Base-by-base conservation (phyloP, 2,888 invertebrate species). In the Syrphus vitripennis region DNA sequence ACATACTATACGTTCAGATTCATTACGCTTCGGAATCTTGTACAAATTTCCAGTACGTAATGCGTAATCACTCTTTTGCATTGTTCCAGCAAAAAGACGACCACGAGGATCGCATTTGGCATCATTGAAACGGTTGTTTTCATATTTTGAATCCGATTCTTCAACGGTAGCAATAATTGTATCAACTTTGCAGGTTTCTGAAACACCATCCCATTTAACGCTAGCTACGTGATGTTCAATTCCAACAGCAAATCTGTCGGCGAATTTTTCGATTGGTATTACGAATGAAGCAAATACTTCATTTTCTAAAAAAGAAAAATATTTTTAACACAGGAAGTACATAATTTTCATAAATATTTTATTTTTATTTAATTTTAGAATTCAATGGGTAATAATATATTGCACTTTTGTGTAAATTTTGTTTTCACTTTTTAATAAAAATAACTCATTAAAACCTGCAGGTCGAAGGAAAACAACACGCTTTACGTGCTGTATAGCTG, bases 51-150 rank as follows among this genome's bases (percentile, higher is more conserved):
- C 92, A 70, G 89, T 90, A 65, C 91, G 90, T 78, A 90, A 89
- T 12, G 89, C 89, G 72, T 91, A 91, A 75, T 91, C 90, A 77
- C 91, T 90, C 45, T 90, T 88, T 83, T 90, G 89, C 92, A 92
- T 92, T 31, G 93, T 93, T 92, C 96, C 96, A 88, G 95, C 95
- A 93, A 95, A 96, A 31, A 97, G 93, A 65, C 96, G 93, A 4
- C 97, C 97, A 9, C 92, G 91, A 12, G 95, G 94, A 90, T 97
- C 97, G 45, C 95, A 95, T 92, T 97, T 97, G 31, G 95, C 97
- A 89, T 97, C 97, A 89, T 97, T 97, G 90, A 96, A 94, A 88
- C 96, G 93, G 90, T 95, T 96, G 9, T 89, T 92, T 0, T 90
- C 87, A 50, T 92, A 91, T 0, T 93, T 95, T 37, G 93, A 93